Evolutionary conservation across 1,140 invertebrate species (phyloP).

Genomic region (Drosophila baimaii): DNA sequence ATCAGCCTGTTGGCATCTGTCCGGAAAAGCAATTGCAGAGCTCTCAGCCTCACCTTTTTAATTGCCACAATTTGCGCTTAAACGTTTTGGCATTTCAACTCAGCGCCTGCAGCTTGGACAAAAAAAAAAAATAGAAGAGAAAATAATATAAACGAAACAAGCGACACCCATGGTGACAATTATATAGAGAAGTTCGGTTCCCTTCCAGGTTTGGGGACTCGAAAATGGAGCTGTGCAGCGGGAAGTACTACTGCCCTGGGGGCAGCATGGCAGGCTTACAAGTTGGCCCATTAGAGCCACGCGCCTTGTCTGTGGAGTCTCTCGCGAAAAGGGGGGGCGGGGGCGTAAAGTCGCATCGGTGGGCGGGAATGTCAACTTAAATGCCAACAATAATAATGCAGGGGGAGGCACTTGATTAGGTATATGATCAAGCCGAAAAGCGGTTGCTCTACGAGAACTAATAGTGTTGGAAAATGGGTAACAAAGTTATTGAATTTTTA

Average conservation of each 20-base stretch:
- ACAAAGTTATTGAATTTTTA: too few species aligned
- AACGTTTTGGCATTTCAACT: slow-evolving; percentile 75
- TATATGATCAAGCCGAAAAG: not conserved
- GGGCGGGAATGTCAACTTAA: slow-evolving; percentile 46
- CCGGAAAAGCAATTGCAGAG: slow-evolving; percentile 61
- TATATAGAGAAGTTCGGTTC: slow-evolving; percentile 58
- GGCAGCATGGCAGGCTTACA: slow-evolving; percentile 56
- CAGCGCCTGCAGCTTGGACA: slow-evolving; percentile 44
- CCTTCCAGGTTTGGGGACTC: slow-evolving; percentile 13
- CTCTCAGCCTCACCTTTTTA: slow-evolving; percentile 55
- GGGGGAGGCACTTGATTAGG: not conserved
- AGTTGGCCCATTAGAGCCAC: slow-evolving; percentile 53
- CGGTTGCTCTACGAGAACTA: slow-evolving; percentile 2
- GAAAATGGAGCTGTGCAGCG: slow-evolving; percentile 7
- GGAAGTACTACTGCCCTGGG: slow-evolving; percentile 50
- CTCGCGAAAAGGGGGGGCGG: not conserved
- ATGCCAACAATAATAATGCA: slow-evolving; percentile 29
- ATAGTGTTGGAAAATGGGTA: not conserved
- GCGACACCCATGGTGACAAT: slow-evolving; percentile 80
- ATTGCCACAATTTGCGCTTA: slow-evolving; percentile 77
- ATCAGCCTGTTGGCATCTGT: slow-evolving; percentile 73
- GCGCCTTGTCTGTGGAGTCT: slow-evolving; percentile 26
- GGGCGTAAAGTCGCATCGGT: slow-evolving; percentile 6
- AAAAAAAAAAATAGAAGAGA: not conserved
- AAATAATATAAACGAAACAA: slow-evolving; percentile 31